Evolutionary conservation across 2,888 invertebrate species (phyloP).

Genomic region (Sepioteuthis lessoniana): DNA sequence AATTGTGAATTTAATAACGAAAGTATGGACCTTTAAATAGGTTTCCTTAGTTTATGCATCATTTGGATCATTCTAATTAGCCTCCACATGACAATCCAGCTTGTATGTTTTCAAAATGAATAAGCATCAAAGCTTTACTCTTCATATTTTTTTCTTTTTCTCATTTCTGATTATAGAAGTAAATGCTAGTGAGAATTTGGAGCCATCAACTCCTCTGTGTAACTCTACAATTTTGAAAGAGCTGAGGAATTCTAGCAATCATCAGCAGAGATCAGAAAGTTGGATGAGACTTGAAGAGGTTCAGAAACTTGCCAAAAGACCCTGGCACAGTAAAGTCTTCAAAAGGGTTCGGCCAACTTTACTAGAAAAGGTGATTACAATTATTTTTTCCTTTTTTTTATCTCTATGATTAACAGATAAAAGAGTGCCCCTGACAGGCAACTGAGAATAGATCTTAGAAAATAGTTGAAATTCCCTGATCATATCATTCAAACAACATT

Average conservation of each 20-base stretch:
- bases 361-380: conserved; percentile 57
- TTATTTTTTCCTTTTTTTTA: background rate
- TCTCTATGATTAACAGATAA: no score
- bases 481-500: no score
- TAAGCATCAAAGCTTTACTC: background rate
- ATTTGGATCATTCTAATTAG: no score
- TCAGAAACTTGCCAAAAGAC: background rate
- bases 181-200: background rate
- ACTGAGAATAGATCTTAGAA: no score
- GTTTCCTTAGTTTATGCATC: no score
- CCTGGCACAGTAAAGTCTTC: background rate
- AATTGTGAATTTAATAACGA: no score
- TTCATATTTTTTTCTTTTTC: background rate
- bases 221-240: background rate
- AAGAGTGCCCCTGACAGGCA: no score
- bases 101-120: no score
- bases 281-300: conserved; percentile 49
- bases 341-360: conserved; percentile 53
- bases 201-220: background rate
- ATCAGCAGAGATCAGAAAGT: background rate
- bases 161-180: background rate
- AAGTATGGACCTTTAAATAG: no score
- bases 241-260: background rate
- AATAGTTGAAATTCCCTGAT: no score
- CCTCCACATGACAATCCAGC: no score